Base-by-base conservation (phyloP, 2,113 vertebrate species). In the Vicugna pacos region DNA sequence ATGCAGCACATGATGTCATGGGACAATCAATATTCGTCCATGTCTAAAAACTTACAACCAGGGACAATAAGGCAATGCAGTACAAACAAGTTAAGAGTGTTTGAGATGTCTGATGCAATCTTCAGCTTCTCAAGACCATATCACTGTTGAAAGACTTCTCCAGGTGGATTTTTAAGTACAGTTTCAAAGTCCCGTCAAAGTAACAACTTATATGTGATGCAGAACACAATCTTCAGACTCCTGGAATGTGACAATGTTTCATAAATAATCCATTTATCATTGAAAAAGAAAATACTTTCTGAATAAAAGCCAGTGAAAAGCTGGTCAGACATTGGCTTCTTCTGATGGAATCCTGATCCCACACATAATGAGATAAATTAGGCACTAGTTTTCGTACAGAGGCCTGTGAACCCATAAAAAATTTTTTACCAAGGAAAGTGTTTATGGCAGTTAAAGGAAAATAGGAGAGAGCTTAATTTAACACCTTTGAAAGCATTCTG, bases 401-500 rank as follows among this genome's bases (percentile, higher is more conserved):
- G 19, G 8, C 6, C 32, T 93, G 6, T 91, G 52, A 96, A 77
- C 24, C 0, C 81, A 32, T 26, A 90, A 81, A 87, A 62, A 65
- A 50, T 8, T 17, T 75, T 86, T 75, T 86, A 80, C 28, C 28
- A 30, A 54, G 20, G 28, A 81, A 20, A 90, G n/a, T 92, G 16
- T 52, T 64, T 86, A 17, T 38, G 50, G 15, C 77, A 82, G 77
- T 32, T 75, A 32, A 77, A 64, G 89, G 42, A 76, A 73, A 80
- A 91, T 20, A 69, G 62, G 7, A 76, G 9, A 70, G 60, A 58
- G 13, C 7, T 75, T 26, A 80, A 88, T 35, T 70, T 65, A 72
- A 95, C 16, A 83, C 22, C 65, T 90, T 65, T n/a, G 42, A 85
- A 91, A 82, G 46, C 48, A 48, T 42, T 60, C 64, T 97, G 35